Evolutionary conservation across 1,140 invertebrate genomes (phyloP), one percentile per base, ranked within the genome.

Genomic region (Parasteatoda tepidariorum): DNA sequence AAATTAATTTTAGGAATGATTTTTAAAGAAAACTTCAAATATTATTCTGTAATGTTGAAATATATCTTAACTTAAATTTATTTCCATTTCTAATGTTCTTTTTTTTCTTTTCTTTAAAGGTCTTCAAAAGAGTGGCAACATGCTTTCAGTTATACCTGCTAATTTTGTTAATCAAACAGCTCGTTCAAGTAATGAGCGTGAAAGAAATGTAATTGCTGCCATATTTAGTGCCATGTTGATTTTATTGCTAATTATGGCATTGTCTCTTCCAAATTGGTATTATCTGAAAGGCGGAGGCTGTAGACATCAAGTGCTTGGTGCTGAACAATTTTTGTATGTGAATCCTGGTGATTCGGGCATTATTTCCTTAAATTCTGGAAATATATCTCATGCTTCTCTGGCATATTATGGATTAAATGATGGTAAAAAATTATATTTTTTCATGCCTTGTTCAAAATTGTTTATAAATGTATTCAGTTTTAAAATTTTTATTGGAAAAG

Each of bases 201-300:
- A 85, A 24, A 81, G 84, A 26, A 86, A 86, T 33, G 61, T 85
- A 18, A 26, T 84, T 38, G 70, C 86, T 41, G 85, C 85, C 2
- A 64, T 85, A 62, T 73, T 86, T 24, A 83, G 83, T 62, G 82
- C 84, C 34, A n/a, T 84, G 6, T 64, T 86, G 28, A 86, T 86
- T 38, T 74, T 81, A 6, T 79, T 83, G 30, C 38, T 86, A n/a
- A 67, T 85, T 1, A 86, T 82, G 24, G 86, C 86, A 33, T 71
- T 86, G 26, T 83, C 83, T 24, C 86, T 86, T 68, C 84, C 84
- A n/a, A 84, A 85, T 68, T 86, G 86, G 86, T 86, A 86, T 82
- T 76, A 81, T 66, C 82, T 86, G 3, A 85, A 76, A 68, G 85
- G 85, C n/a, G 84, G 82, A 57, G 68, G 64, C 26, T 85, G 85